Conservation (phyloP, 2,888 invertebrate genomes). For the Griposia aprilina region DNA sequence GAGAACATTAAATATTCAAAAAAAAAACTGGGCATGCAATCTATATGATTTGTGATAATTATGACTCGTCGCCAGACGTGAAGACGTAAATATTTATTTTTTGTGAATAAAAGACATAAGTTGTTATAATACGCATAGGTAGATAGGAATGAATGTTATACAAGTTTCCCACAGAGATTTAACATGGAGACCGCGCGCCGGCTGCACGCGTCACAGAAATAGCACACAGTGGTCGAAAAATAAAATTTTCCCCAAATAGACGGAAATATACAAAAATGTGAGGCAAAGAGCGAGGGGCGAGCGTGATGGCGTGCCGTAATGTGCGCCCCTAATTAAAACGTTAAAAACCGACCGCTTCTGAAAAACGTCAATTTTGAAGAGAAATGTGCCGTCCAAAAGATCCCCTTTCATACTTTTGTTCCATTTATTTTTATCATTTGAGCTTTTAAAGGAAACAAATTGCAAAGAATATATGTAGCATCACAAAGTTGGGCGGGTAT, state of each 20-base stretch:
- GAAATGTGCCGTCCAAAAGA: constrained; percentile 89
- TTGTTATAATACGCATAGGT: constrained; percentile 64
- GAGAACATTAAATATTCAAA: constrained; percentile 41
- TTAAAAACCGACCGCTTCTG: constrained; percentile 90
- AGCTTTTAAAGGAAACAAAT: constrained; percentile 79
- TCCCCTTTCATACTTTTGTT: constrained; percentile 87
- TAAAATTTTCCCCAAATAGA: constrained; percentile 90
- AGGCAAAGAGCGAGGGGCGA: constrained; percentile 89
- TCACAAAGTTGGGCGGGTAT: constrained; percentile 67
- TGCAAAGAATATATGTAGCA: constrained; percentile 76
- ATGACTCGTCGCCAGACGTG: constrained; percentile 46
- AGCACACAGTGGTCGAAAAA: constrained; percentile 90
- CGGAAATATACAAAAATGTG: constrained; percentile 90
- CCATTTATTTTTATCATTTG: constrained; percentile 85
- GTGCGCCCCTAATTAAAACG: constrained; percentile 91
- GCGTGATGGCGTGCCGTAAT: constrained; percentile 89
- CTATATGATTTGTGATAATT: constrained; percentile 55
- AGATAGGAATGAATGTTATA: constrained; percentile 75
- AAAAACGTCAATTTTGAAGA: constrained; percentile 90
- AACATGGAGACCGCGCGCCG: constrained; percentile 85
- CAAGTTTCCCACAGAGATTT: constrained; percentile 90
- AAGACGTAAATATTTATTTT: constrained; percentile 26
- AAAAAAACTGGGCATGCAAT: constrained; percentile 43
- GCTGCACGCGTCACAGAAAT: constrained; percentile 90
- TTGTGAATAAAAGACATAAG: constrained; percentile 58